These are phyloP conservation scores for Rhagophthalmus giganteus DNA, from an alignment of 2,888 invertebrate species.

Conservation along the genomic window DNA sequence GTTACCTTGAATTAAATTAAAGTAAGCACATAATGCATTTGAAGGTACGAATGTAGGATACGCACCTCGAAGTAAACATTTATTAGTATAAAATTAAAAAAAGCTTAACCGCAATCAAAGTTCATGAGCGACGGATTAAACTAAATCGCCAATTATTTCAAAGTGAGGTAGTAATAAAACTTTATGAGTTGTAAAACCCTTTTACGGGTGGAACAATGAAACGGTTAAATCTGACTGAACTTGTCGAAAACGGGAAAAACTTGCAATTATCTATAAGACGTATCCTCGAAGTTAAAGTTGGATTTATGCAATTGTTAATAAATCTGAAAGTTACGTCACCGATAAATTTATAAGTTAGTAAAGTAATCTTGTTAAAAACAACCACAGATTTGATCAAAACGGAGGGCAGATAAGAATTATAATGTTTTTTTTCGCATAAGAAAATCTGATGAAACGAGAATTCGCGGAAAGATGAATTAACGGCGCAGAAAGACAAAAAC, in stretches of 20 bases:
- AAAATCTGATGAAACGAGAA: slow-evolving; percentile 12
- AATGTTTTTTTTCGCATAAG: slow-evolving; percentile 15
- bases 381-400: slow-evolving; percentile 9
- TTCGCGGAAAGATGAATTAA: slow-evolving; percentile 19
- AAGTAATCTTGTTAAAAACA: slow-evolving; percentile 3
- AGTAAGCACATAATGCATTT: too few species aligned
- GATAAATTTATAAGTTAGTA: neutral
- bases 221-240: slow-evolving; percentile 12
- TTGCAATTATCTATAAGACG: neutral
- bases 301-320: too few species aligned
- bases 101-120: slow-evolving; percentile 17
- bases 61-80: too few species aligned
- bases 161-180: slow-evolving; percentile 14
- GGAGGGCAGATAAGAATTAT: slow-evolving; percentile 11
- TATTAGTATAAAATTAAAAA: neutral
- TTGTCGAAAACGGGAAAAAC: slow-evolving; percentile 1
- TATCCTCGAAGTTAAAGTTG: too few species aligned
- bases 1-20: too few species aligned
- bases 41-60: too few species aligned
- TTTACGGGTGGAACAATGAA: slow-evolving; percentile 12
- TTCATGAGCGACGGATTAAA: slow-evolving; percentile 11
- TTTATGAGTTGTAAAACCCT: slow-evolving; percentile 22
- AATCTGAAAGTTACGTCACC: neutral
- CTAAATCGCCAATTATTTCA: slow-evolving; percentile 12
- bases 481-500: slow-evolving; percentile 19